phyloP scores from a whole-genome alignment of 1,140 invertebrate species.

The Leucophenga varia region DNA sequence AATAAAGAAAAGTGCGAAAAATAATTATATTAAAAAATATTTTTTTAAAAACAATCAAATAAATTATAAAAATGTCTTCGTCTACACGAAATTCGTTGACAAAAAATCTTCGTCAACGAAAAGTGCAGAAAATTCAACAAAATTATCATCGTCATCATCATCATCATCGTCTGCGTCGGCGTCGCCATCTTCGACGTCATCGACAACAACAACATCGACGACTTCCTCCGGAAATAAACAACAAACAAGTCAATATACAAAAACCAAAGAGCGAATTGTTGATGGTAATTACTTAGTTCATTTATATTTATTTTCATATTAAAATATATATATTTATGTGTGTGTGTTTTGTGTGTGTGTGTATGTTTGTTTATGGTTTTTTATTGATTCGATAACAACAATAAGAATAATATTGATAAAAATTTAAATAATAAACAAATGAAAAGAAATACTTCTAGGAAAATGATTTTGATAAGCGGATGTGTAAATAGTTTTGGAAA shows the following conservation, averaged over 20 bases:
- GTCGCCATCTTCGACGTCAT: slow-evolving; percentile 23
- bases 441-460: no score
- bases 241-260: slow-evolving; percentile 50
- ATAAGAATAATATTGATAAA: no score
- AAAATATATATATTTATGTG: no score
- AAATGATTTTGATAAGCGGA: no score
- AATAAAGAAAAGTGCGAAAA: slow-evolving; percentile 1
- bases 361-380: no score
- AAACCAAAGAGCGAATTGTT: slow-evolving; percentile 46
- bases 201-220: slow-evolving; percentile 16
- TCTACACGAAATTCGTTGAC: slow-evolving; percentile 48
- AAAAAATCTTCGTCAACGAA: slow-evolving; percentile 44
- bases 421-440: no score
- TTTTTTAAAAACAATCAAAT: slow-evolving; percentile 22
- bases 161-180: slow-evolving; percentile 23
- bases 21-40: slow-evolving; percentile 19
- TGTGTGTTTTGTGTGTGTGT: no score
- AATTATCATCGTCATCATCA: slow-evolving; percentile 29
- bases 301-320: no score
- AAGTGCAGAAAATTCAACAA: slow-evolving; percentile 30
- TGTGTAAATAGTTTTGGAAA: no score
- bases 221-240: slow-evolving; percentile 35
- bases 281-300: no score
- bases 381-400: no score
- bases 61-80: slow-evolving; percentile 44